These are phyloP conservation scores for Meteorus cinctellus DNA, from an alignment of 2,888 invertebrate species.

Conservation along the genomic window DNA sequence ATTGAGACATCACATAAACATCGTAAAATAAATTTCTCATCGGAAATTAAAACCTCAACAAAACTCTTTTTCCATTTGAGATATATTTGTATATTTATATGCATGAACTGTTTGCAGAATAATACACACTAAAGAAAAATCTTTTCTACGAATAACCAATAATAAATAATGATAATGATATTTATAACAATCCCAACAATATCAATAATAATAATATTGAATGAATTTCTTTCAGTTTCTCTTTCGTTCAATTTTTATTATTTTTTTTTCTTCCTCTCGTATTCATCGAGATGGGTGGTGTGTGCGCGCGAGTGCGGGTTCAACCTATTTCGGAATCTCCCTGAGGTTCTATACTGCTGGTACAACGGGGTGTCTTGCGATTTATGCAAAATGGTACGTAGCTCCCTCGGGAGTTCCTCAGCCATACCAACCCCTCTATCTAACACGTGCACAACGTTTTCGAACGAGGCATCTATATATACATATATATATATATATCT, in stretches of 20 bases:
- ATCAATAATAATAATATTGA: not conserved
- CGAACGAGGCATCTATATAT: conserved; percentile 18
- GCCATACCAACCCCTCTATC: conserved; percentile 57
- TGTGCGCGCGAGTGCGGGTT: conserved; percentile 51
- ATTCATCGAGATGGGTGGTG: conserved; percentile 53
- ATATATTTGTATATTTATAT: too few species aligned
- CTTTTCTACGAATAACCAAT: too few species aligned
- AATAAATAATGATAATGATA: too few species aligned
- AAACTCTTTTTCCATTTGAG: too few species aligned
- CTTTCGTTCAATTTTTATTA: conserved; percentile 21
- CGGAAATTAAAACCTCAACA: not conserved
- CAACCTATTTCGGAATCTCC: conserved; percentile 68
- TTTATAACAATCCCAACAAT: not conserved
- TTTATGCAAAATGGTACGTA: conserved; percentile 73
- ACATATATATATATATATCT: not conserved
- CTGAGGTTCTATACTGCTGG: conserved; percentile 60
- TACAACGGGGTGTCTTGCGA: conserved; percentile 70
- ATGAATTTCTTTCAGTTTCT: not conserved
- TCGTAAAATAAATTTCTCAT: not conserved
- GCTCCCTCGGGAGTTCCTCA: conserved; percentile 67
- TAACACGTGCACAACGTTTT: conserved; percentile 63
- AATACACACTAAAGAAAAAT: too few species aligned
- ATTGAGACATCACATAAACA: not conserved
- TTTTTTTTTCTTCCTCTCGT: conserved; percentile 51
- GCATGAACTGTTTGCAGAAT: too few species aligned